Conservation (phyloP, 2,888 invertebrate species). For the Aproaerema taeniolella region DNA sequence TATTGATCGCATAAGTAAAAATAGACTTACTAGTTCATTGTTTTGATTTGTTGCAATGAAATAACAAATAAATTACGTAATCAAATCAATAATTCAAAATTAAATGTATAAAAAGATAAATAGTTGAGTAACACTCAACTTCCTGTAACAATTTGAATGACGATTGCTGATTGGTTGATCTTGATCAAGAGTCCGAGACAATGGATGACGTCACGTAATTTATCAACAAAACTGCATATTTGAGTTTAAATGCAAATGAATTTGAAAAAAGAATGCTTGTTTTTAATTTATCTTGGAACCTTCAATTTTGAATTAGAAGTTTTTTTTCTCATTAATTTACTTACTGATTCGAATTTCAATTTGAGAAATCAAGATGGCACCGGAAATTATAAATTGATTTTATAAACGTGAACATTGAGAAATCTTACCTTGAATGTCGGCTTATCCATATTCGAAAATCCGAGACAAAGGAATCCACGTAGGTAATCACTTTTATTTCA, state of each 20-base stretch:
- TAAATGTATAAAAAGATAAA: not conserved
- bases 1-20: not conserved
- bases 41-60: not conserved
- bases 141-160: slow-evolving; percentile 8
- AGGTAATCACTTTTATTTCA: slow-evolving; percentile 33
- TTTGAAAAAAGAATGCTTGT: not conserved
- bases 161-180: slow-evolving; percentile 3
- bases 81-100: not conserved
- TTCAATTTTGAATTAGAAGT: not conserved
- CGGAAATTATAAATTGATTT: too few species aligned
- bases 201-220: slow-evolving; percentile 50
- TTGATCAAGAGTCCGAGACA: slow-evolving; percentile 29
- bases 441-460: slow-evolving; percentile 63
- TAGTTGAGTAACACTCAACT: not conserved
- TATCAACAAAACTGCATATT: slow-evolving; percentile 15
- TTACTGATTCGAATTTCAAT: too few species aligned
- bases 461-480: slow-evolving; percentile 40
- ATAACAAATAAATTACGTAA: not conserved
- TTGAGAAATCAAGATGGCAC: not conserved
- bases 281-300: not conserved
- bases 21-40: not conserved
- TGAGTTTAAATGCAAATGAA: slow-evolving; percentile 1
- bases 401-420: too few species aligned
- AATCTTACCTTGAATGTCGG: slow-evolving; percentile 59
- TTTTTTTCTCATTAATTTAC: too few species aligned